phyloP scores from a whole-genome alignment of 2,113 vertebrate species.

The Lycocorax pyrrhopterus region DNA sequence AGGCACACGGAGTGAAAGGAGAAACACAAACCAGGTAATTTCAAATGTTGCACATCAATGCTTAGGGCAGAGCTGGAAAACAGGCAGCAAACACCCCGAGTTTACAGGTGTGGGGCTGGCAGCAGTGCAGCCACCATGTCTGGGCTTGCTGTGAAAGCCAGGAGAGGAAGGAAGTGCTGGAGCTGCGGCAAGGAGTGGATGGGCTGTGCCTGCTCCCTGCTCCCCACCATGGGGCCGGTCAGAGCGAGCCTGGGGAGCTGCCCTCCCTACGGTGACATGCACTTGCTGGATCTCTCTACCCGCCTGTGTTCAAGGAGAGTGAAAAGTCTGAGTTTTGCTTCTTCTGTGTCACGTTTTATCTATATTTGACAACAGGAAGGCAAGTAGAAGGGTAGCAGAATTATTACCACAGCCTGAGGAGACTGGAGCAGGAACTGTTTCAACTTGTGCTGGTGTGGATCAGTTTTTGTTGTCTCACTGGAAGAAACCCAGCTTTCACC shows the following conservation, averaged over 20 bases:
- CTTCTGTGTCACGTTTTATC: not conserved
- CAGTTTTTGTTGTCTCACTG: not conserved
- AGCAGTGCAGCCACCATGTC: rapidly evolving
- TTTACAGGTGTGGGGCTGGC: not conserved
- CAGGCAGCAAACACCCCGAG: rapidly evolving
- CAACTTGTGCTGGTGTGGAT: not conserved
- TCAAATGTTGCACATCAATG: not conserved
- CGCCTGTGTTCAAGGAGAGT: not conserved
- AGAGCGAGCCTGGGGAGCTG: not conserved
- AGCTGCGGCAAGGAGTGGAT: rapidly evolving
- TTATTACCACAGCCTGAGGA: not conserved
- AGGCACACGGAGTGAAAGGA: rapidly evolving
- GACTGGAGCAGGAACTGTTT: not conserved
- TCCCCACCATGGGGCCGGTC: not conserved
- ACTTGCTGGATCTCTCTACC: not conserved
- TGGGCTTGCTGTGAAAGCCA: not conserved
- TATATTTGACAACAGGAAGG: not conserved
- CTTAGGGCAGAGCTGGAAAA: not conserved
- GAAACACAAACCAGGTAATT: not conserved
- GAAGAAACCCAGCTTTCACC: not conserved
- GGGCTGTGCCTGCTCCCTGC: not conserved
- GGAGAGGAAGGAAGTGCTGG: not conserved
- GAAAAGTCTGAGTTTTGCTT: not conserved
- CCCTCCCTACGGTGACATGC: rapidly evolving
- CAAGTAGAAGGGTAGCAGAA: not conserved